phyloP scores from a whole-genome alignment of 2,888 invertebrate species.

The Scaptodrosophila latifasciaeformis region DNA sequence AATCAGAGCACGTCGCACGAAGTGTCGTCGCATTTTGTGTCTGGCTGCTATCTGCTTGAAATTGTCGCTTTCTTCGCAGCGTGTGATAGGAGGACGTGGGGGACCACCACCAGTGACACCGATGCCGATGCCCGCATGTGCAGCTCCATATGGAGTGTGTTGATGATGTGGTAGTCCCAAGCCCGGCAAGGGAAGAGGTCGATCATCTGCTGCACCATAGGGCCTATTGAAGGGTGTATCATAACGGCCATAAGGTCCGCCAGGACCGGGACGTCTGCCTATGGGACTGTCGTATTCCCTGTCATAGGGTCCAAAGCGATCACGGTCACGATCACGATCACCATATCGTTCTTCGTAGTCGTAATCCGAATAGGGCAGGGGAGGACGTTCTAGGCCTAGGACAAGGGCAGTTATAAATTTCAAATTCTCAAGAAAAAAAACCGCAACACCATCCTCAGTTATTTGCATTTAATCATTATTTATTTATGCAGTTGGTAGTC shows the following conservation, averaged over 20 bases:
- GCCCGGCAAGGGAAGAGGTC: slow-evolving; percentile 60
- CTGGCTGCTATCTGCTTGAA: slow-evolving; percentile 88
- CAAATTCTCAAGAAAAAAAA: no score
- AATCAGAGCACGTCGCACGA: slow-evolving; percentile 83
- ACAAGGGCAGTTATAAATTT: no score
- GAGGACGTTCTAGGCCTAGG: slow-evolving; percentile 71
- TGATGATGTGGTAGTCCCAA: slow-evolving; percentile 50
- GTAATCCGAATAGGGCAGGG: slow-evolving; percentile 71
- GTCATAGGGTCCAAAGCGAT: slow-evolving; percentile 67
- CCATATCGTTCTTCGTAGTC: slow-evolving; percentile 73
- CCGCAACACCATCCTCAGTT: no score
- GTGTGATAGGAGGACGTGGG: slow-evolving; percentile 75
- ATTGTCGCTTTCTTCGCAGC: slow-evolving; percentile 88
- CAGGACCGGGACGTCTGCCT: slow-evolving; percentile 53
- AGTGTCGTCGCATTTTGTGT: slow-evolving; percentile 86
- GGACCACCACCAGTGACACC: slow-evolving; percentile 72
- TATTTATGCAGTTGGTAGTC: slow-evolving; percentile 42
- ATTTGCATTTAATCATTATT: not conserved
- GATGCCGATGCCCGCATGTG: slow-evolving; percentile 55
- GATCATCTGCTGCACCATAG: slow-evolving; percentile 61
- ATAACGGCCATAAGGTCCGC: slow-evolving; percentile 69
- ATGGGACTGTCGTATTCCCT: slow-evolving; percentile 71
- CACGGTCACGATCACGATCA: slow-evolving; percentile 43
- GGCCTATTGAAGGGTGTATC: slow-evolving; percentile 72
- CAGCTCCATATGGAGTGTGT: slow-evolving; percentile 50